Base-by-base conservation (phyloP, 1,140 invertebrate species). In the Eupristina koningsbergeri region DNA sequence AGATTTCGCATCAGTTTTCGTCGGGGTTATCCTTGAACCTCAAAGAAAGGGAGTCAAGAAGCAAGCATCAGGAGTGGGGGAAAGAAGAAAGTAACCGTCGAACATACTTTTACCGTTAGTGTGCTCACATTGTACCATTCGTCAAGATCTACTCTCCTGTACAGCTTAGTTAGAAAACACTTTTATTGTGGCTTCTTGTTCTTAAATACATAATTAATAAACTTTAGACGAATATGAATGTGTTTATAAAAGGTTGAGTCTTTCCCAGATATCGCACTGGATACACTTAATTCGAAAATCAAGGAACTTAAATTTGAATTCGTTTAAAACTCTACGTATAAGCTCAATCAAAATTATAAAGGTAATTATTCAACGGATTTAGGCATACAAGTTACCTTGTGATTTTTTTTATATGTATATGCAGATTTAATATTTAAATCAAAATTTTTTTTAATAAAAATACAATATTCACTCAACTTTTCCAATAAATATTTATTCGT, bases 61-160 rank as follows among this genome's bases (percentile, higher is more conserved):
- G 75, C 75, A 45, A 58, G 79, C 13, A 64, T 1, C 3, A 34
- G 26, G 7, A 22, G 69, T 26, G 69, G 13, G 69, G 26, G 41
- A 41, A 15, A 47, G 41, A 26, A 26, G 71, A 75, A 63, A 83
- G 64, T 36, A 58, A 73, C 86, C 83, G 85, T 85, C 86, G 85
- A 84, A 88, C 88, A 89, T 91, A 90, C 88, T 89, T 91, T 91
- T 92, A 92, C 91, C 91, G 91, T 92, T 92, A 92, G 88, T 90
- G 89, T 91, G 88, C 88, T 87, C 90, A 89, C 89, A 89, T 90
- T 89, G 88, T 90, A 90, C 89, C 88, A 89, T 90, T 90, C 87
- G 89, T 88, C 87, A 88, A 87, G 89, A 89, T 86, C 83, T 85
- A 85, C 83, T 87, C 47, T 84, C 53, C 74, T 50, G 39, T 71